phyloP scores from a whole-genome alignment of 2,797 vertebrate genomes.

The Argentina silus region DNA sequence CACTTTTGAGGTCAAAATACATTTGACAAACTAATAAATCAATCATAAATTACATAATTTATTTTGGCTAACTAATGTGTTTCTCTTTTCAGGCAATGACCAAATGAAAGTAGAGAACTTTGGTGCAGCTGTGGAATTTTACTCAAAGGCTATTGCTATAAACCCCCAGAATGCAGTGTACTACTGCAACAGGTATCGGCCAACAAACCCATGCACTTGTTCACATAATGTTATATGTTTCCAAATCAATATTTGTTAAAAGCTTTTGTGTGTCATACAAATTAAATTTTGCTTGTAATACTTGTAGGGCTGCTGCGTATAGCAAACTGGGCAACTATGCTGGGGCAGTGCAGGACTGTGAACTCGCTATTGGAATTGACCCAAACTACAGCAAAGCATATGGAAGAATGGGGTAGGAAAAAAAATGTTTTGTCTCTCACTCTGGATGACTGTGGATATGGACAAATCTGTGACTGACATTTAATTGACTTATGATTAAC shows the following conservation, averaged over 20 bases:
- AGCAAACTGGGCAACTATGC: constrained; percentile 95
- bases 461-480: not conserved
- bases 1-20: too few species aligned
- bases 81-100: constrained; percentile 84
- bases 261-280: not conserved
- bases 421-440: not conserved
- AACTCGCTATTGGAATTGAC: constrained; percentile 91
- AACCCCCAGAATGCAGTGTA: constrained; percentile 95
- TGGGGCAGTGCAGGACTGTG: constrained; percentile 92
- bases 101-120: constrained; percentile 97
- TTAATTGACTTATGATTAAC: not conserved
- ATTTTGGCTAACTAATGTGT: not conserved
- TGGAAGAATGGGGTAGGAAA: constrained; percentile 91
- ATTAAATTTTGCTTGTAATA: constrained; percentile 5
- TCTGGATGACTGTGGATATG: not conserved
- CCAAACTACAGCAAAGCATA: constrained; percentile 97
- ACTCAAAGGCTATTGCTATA: constrained; percentile 90
- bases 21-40: too few species aligned
- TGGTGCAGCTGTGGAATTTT: constrained; percentile 88
- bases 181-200: constrained; percentile 91
- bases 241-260: not conserved
- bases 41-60: too few species aligned
- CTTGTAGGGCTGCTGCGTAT: constrained; percentile 89
- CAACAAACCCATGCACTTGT: not conserved
- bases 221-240: not conserved